phyloP scores from a whole-genome alignment of 2,113 vertebrate species.

The Lanius collurio region DNA sequence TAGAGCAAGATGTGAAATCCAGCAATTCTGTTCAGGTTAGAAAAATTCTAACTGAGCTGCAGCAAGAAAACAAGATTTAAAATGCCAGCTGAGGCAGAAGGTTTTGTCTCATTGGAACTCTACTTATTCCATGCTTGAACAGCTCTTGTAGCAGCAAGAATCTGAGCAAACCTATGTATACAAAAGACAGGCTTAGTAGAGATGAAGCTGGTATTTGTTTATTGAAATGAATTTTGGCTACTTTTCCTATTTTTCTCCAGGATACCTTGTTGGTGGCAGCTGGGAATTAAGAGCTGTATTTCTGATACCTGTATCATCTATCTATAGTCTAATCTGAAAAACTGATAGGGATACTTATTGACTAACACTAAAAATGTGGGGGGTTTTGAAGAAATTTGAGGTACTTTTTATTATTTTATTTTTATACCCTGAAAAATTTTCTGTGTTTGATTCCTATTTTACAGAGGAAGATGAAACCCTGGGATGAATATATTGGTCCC shows the following conservation, averaged over 20 bases:
- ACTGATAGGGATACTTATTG: slow-evolving; percentile 8
- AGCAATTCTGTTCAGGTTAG: slow-evolving; percentile 56
- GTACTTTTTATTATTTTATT: slow-evolving; percentile 39
- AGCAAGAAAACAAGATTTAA: slow-evolving; percentile 74
- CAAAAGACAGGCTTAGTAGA: slow-evolving; percentile 65
- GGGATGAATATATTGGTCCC: slow-evolving; percentile 31
- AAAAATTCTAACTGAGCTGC: slow-evolving; percentile 70
- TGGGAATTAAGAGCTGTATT: slow-evolving; percentile 50
- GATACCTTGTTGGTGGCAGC: slow-evolving; percentile 51
- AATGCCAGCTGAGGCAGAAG: slow-evolving; percentile 76
- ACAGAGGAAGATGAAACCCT: slow-evolving; percentile 35
- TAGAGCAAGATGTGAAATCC: slow-evolving; percentile 43
- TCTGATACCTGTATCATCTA: slow-evolving; percentile 25
- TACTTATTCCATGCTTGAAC: slow-evolving; percentile 70
- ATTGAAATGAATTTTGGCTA: slow-evolving; percentile 67
- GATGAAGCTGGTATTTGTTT: slow-evolving; percentile 72
- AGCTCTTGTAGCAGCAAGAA: slow-evolving; percentile 66
- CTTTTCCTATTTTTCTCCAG: slow-evolving; percentile 59
- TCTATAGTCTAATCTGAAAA: slow-evolving; percentile 40
- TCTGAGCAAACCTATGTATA: slow-evolving; percentile 48
- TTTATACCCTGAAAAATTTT: slow-evolving; percentile 46
- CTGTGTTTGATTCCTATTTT: slow-evolving; percentile 49
- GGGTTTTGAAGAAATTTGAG: background rate
- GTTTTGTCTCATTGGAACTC: slow-evolving; percentile 71
- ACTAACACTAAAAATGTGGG: background rate